These are phyloP conservation scores for Nomada goodeniana DNA, from an alignment of 2,888 invertebrate genomes.

Conservation along the genomic window DNA sequence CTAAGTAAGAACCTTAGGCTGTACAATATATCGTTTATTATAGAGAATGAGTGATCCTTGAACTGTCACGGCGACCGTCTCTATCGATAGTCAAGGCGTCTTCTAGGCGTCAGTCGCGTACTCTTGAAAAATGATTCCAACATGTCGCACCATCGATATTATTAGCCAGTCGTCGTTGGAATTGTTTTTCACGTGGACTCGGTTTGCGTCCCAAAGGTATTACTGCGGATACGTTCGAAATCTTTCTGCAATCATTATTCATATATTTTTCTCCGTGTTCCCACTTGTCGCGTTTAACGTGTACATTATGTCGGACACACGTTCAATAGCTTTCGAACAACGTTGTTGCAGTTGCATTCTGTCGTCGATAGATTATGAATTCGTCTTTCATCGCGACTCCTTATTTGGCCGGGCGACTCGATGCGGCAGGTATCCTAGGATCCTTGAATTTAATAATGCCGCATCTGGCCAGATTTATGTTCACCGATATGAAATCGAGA, in stretches of 20 bases:
- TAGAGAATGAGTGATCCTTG: constrained; percentile 12
- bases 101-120: background rate
- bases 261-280: background rate
- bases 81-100: constrained; percentile 19
- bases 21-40: background rate
- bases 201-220: background rate
- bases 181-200: constrained; percentile 11
- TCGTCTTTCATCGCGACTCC: constrained; percentile 37
- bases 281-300: background rate
- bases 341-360: background rate
- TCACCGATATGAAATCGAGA: constrained; percentile 61
- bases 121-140: constrained; percentile 20
- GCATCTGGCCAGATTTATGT: constrained; percentile 53
- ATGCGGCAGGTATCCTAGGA: constrained; percentile 15
- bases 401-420: constrained; percentile 33
- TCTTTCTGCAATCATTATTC: background rate
- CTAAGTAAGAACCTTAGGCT: too few species aligned
- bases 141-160: constrained; percentile 8
- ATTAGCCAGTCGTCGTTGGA: background rate
- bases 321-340: background rate
- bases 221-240: background rate
- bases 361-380: constrained; percentile 45
- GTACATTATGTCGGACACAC: background rate
- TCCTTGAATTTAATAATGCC: constrained; percentile 56
- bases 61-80: background rate